Evolutionary conservation across 2,113 vertebrate species (phyloP), one percentile per base, ranked within the genome.

Genomic region (Oostethus manadensis): DNA sequence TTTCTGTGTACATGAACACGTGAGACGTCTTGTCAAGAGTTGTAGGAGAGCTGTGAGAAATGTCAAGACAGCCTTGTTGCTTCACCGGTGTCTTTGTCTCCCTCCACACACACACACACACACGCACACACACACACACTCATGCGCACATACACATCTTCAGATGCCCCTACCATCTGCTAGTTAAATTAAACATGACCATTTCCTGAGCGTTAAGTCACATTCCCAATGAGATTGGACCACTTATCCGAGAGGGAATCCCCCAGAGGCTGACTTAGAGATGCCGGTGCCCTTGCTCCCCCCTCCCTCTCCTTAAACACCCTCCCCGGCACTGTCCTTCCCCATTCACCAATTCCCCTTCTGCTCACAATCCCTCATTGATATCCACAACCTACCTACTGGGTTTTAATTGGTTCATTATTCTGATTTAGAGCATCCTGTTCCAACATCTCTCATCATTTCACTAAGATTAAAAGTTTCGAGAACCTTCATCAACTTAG

Each of bases 181-280:
- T 90, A 76, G 77, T 82, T 89, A 90, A 90, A 90, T 90, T 88
- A 90, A 90, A 90, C 87, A 88, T 91, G 81, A 88, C 88, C 85
- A 88, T 90, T 88, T 90, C 87, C 84, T 88, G 79, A 83, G 83
- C 73, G 72, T 89, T 88, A 89, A 86, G 86, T 89, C 84, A 71
- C 81, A 77, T 83, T 88, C 88, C 73, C 78, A 73, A 80, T 77
- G 76, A 86, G 82, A 84, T 86, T 74, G 72, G 71, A 80, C 74
- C 81, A 88, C 89, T 90, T 89, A 86, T 92, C 84, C 85, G 3
- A 51, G 83, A 85, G 66, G 72, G 79, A 87, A 87, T 84, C 84
- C 84, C 77, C 82, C 51, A 8, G 79, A 74, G 79, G 66, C 68
- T 42, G 54, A 79, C 81, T 84, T 85, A 84, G 78, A 70, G 84